Base-by-base conservation (phyloP, 2,888 invertebrate genomes). In the Yponomeuta evonymella region DNA sequence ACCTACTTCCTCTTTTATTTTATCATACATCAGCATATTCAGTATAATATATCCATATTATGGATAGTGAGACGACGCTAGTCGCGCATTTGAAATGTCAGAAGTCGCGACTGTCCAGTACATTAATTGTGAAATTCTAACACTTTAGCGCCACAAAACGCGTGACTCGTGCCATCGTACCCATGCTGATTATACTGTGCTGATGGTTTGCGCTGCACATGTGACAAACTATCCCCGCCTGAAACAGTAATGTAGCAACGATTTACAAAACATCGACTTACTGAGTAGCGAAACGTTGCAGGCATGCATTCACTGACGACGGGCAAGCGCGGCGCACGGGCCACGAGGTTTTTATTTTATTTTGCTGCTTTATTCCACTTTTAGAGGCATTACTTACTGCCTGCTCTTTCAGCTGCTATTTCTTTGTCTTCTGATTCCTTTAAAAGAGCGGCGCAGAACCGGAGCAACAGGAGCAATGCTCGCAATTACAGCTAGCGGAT, bases 221-320 rank as follows among this genome's bases (percentile, higher is more conserved):
- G 51, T 15, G 12, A 58, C 51, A 58, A 58, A 58, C 6, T 58
- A 10, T 58, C 15, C 51, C 51, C 15, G 65, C 65, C 65, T 65
- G 65, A 23, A 65, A 65, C 12, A 63, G 65, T 65, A 65, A 43
- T 8, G 29, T 65, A 65, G 65, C 65, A 65, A 65, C 33, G 30
- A 30, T 65, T 65, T 65, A 30, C 65, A 29, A 65, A 30, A 65
- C 29, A 33, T 29, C 29, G 30, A 65, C 65, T 11, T 30, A 30
- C 65, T 29, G 29, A 65, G 33, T 11, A 65, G 65, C 65, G 29
- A 65, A 65, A 30, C 65, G 65, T 10, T 10, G 29, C 65, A 65
- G 33, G 30, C 30, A 30, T 11, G 51, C 51, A 2, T 58, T 58
- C 15, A 58, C 51, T 58, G 51, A 58, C 51, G 51, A 58, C 51